Evolutionary conservation across 2,113 vertebrate genomes (phyloP).

Genomic region (Periophthalmodon schlosseri): DNA sequence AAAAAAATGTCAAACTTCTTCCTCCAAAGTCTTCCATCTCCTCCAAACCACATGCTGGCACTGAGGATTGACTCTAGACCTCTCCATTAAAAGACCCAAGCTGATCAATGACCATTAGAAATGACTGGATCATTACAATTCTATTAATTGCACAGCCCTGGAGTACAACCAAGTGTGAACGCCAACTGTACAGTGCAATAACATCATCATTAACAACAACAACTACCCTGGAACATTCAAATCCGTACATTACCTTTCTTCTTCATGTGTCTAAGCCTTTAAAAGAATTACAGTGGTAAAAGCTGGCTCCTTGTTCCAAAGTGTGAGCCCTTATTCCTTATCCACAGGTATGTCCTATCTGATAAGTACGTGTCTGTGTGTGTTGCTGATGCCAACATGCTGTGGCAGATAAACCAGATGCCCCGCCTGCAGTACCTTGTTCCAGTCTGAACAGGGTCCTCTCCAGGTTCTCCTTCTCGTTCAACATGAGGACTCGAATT

Average conservation of each 20-base stretch:
- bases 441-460: slow-evolving; percentile 68
- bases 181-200: neutral
- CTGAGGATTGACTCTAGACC: too few species aligned
- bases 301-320: neutral
- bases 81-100: too few species aligned
- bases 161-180: neutral
- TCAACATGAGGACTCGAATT: slow-evolving; percentile 66
- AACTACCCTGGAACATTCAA: neutral
- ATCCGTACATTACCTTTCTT: neutral
- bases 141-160: neutral
- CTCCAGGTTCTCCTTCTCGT: slow-evolving; percentile 59
- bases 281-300: neutral
- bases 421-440: slow-evolving; percentile 52
- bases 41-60: too few species aligned
- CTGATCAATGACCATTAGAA: too few species aligned
- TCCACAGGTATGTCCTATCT: neutral
- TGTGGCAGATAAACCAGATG: neutral
- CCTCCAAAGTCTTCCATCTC: too few species aligned
- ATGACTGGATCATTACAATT: neutral
- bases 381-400: neutral
- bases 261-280: neutral
- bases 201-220: neutral
- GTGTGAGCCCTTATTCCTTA: neutral
- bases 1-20: too few species aligned
- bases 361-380: neutral